These are phyloP conservation scores for Coreoperca whiteheadi DNA, from an alignment of 2,113 vertebrate genomes.

Conservation along the genomic window DNA sequence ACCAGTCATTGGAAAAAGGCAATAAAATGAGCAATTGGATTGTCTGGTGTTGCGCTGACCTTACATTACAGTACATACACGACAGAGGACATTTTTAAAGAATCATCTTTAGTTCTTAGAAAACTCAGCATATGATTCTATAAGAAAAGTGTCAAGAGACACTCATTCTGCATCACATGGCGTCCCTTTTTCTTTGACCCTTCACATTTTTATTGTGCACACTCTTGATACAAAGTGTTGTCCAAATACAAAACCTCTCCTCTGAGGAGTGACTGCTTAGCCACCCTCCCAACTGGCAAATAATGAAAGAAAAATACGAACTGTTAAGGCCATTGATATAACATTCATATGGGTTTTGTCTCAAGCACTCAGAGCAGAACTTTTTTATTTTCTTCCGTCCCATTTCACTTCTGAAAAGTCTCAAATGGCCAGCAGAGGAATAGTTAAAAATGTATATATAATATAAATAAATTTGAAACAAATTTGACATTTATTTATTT, in stretches of 20 bases:
- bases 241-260: slow-evolving; percentile 2
- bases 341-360: neutral
- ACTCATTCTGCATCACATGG: neutral
- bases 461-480: too few species aligned
- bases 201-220: neutral
- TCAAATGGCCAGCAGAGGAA: neutral
- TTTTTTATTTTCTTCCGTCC: neutral
- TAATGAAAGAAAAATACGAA: neutral
- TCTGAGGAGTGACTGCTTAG: neutral
- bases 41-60: slow-evolving; percentile 34
- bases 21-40: neutral
- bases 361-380: neutral
- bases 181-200: neutral
- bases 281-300: neutral
- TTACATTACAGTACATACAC: neutral
- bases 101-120: neutral
- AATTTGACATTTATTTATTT: neutral
- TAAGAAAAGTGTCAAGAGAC: neutral
- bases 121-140: neutral
- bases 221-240: neutral
- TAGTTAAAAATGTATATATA: too few species aligned
- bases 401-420: neutral
- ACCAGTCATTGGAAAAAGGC: neutral
- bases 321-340: neutral
- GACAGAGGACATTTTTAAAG: slow-evolving; percentile 1